A percentile compares a stretch with the other conserved stretches of the same genome.
These are phyloP conservation scores for Drosophila burlai DNA, from an alignment of 1,140 invertebrate genomes.

Conservation along the genomic window DNA sequence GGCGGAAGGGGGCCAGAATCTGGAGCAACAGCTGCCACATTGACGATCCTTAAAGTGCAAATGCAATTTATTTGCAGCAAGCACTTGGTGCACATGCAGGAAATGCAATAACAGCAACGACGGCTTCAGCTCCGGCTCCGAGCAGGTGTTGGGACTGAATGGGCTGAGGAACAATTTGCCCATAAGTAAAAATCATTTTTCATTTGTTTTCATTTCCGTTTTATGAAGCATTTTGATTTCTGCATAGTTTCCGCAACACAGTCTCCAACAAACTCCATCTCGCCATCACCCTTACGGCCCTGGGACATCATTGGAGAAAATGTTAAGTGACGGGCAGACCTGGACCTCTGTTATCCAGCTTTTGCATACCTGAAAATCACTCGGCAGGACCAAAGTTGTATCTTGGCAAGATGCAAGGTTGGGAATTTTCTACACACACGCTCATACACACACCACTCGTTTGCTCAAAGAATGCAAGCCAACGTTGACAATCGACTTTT, in stretches of 20 bases:
- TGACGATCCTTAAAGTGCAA: conserved; percentile 54
- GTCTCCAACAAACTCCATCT: not conserved
- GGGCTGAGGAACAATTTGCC: conserved; percentile 57
- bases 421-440: conserved; percentile 37
- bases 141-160: conserved; percentile 3
- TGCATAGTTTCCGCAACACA: conserved; percentile 50
- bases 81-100: conserved; percentile 42
- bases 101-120: conserved; percentile 7
- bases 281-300: not conserved
- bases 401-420: conserved; percentile 28
- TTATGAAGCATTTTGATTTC: conserved; percentile 77
- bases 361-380: conserved; percentile 53
- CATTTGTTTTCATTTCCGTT: conserved; percentile 81
- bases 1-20: not conserved
- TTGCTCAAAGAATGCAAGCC: conserved; percentile 52
- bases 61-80: conserved; percentile 69
- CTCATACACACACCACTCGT: conserved; percentile 18
- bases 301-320: conserved; percentile 56
- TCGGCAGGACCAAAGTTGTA: conserved; percentile 29
- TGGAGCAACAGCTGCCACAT: conserved; percentile 45
- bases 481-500: conserved; percentile 77
- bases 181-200: conserved; percentile 80
- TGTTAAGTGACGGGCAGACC: conserved; percentile 66
- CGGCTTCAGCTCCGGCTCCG: not conserved
- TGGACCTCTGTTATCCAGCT: conserved; percentile 21